A percentile compares a stretch with the other conserved stretches of the same genome.
Conservation (phyloP, 2,888 invertebrate genomes). For the Ceriagrion tenellum region DNA sequence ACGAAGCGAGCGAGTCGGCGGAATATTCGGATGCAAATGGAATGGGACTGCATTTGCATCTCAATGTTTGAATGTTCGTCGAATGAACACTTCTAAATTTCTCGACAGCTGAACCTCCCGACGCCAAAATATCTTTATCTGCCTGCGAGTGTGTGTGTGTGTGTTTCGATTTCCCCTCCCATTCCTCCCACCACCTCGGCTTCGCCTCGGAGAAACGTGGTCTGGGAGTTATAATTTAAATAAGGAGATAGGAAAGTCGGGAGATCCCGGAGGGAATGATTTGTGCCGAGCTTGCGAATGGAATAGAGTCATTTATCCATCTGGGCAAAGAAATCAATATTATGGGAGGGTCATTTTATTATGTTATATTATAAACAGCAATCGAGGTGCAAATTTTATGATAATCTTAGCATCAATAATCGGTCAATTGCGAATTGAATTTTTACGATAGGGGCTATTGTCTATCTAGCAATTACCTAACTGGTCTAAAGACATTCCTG, state of each 20-base stretch:
- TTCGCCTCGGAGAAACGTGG: not conserved
- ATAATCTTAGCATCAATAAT: too few species aligned
- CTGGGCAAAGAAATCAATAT: not conserved
- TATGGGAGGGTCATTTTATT: too few species aligned
- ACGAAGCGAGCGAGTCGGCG: not conserved
- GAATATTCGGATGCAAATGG: constrained; percentile 68
- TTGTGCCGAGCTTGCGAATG: not conserved
- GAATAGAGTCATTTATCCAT: not conserved
- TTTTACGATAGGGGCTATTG: too few species aligned
- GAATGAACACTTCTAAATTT: constrained; percentile 67
- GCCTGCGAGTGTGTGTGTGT: not conserved
- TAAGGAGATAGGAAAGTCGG: not conserved
- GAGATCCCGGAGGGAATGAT: not conserved
- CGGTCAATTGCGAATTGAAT: too few species aligned
- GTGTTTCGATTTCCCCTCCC: not conserved
- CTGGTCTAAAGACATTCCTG: too few species aligned
- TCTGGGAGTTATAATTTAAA: constrained; percentile 2
- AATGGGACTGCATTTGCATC: constrained; percentile 68
- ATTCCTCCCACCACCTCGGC: not conserved
- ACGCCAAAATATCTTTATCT: constrained; percentile 28
- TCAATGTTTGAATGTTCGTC: constrained; percentile 68
- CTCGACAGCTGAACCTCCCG: constrained; percentile 58
- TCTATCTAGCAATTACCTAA: too few species aligned
- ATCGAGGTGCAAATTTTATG: too few species aligned
- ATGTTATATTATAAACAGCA: not conserved